Conservation (phyloP, 2,113 vertebrate genomes). For the Dasyprocta punctata region DNA sequence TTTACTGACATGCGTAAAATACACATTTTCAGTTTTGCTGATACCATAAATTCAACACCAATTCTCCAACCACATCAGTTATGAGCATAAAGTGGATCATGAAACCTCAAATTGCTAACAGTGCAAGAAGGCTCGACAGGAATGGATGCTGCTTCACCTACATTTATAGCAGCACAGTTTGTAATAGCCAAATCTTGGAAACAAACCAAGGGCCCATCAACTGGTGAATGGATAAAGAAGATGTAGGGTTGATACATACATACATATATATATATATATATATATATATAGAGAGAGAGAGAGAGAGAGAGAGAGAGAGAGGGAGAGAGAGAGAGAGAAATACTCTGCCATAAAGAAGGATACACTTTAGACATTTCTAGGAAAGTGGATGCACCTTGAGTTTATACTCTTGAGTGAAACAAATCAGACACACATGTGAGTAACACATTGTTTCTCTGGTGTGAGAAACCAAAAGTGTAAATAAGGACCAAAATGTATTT, state of each 20-base stretch:
- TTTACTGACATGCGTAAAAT: neutral
- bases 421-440: neutral
- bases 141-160: slow-evolving; percentile 83
- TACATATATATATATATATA: no score
- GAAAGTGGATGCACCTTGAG: neutral
- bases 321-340: no score
- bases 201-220: neutral
- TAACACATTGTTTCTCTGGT: neutral
- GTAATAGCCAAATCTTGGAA: neutral
- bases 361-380: neutral
- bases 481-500: neutral
- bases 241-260: no score
- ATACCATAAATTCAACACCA: slow-evolving; percentile 93
- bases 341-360: neutral
- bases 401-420: neutral
- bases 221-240: neutral
- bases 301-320: no score
- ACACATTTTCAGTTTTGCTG: slow-evolving; percentile 93
- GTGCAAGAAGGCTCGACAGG: slow-evolving; percentile 89
- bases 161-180: neutral
- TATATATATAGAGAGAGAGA: no score
- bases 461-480: neutral
- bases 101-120: slow-evolving; percentile 90
- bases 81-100: slow-evolving; percentile 89
- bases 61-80: slow-evolving; percentile 93